Percentiles rank a stretch among this genome's conserved stretches.
These are phyloP conservation scores for Sesia apiformis DNA, from an alignment of 2,888 invertebrate genomes.

Conservation along the genomic window DNA sequence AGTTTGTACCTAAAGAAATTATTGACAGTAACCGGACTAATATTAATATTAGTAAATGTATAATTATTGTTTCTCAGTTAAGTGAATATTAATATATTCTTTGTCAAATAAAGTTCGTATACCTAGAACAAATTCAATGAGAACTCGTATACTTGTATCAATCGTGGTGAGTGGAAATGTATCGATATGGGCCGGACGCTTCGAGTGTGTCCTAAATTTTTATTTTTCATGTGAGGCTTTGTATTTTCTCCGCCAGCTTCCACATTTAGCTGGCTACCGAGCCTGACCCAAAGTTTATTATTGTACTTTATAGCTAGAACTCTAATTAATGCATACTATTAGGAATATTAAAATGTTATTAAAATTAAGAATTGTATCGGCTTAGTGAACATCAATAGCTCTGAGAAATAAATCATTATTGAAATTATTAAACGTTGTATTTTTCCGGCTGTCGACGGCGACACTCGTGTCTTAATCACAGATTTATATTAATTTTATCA, in stretches of 20 bases:
- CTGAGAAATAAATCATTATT: conserved; percentile 71
- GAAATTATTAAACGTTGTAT: conserved; percentile 70
- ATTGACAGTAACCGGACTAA: too few species aligned
- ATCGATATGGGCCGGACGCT: not conserved
- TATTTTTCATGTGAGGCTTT: conserved; percentile 17
- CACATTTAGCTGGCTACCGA: conserved; percentile 34
- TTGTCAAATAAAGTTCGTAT: too few species aligned
- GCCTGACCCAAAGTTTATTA: conserved; percentile 58
- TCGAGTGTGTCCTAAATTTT: conserved; percentile 7
- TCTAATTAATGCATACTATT: conserved; percentile 74
- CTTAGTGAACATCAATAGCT: conserved; percentile 75
- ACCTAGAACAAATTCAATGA: too few species aligned
- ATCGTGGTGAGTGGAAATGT: not conserved
- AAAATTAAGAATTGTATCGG: conserved; percentile 72
- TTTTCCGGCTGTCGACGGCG: conserved; percentile 23
- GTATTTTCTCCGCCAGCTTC: conserved; percentile 28
- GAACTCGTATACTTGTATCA: too few species aligned
- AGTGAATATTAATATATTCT: too few species aligned
- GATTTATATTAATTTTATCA: too few species aligned
- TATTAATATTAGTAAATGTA: too few species aligned
- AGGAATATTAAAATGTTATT: conserved; percentile 71
- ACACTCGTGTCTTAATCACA: not conserved
- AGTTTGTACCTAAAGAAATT: too few species aligned
- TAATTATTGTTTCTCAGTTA: too few species aligned
- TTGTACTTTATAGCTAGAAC: conserved; percentile 72